Conservation (phyloP, 1,140 invertebrate genomes). For the Drosophila sulfurigaster region DNA sequence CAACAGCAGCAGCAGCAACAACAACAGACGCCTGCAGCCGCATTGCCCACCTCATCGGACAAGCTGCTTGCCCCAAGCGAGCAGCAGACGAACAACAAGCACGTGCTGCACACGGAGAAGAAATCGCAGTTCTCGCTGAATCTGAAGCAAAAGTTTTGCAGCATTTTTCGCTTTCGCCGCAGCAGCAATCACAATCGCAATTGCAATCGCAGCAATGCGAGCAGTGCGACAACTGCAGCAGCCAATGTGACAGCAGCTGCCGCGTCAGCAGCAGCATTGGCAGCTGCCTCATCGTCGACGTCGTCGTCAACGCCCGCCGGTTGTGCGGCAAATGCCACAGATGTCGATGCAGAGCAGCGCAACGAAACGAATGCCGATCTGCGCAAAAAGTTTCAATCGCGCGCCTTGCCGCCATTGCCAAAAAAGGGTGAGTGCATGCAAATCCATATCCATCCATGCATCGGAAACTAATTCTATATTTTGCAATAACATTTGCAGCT, state of each 20-base stretch:
- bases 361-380: slow-evolving; percentile 79
- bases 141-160: slow-evolving; percentile 94
- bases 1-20: slow-evolving; percentile 37
- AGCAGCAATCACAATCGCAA: slow-evolving; percentile 85
- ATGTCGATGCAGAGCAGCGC: slow-evolving; percentile 36
- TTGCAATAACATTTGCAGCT: slow-evolving; percentile 32
- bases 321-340: slow-evolving; percentile 19
- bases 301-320: neutral
- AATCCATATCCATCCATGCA: neutral
- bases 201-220: slow-evolving; percentile 49
- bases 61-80: slow-evolving; percentile 37
- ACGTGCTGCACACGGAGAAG: slow-evolving; percentile 83
- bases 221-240: slow-evolving; percentile 10
- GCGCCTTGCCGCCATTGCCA: slow-evolving; percentile 93
- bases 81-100: slow-evolving; percentile 71
- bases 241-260: slow-evolving; percentile 25
- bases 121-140: slow-evolving; percentile 86
- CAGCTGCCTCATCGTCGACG: slow-evolving; percentile 13
- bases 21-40: slow-evolving; percentile 23
- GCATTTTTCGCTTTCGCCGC: slow-evolving; percentile 90
- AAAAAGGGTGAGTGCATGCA: slow-evolving; percentile 84
- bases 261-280: slow-evolving; percentile 3
- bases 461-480: neutral
- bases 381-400: slow-evolving; percentile 86
- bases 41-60: slow-evolving; percentile 23